These are phyloP conservation scores for Diorhabda carinulata DNA, from an alignment of 1,140 invertebrate genomes.

Conservation along the genomic window DNA sequence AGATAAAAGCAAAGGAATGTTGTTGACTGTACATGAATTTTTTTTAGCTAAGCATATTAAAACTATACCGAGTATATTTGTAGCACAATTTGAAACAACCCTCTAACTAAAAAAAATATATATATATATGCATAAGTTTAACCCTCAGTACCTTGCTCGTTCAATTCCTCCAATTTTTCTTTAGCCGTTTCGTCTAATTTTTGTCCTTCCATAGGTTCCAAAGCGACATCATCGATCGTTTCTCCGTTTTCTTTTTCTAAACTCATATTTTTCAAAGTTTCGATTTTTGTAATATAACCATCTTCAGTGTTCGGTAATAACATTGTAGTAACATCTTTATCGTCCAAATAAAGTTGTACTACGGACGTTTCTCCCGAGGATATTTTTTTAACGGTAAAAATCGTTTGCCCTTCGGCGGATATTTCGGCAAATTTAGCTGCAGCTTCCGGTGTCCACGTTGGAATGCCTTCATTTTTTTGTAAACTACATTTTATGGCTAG, in stretches of 20 bases:
- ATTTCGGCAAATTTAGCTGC: constrained; percentile 62
- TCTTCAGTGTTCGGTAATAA: constrained; percentile 46
- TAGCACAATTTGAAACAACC: no score
- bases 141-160: constrained; percentile 12
- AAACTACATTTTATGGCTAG: constrained; percentile 62
- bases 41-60: no score
- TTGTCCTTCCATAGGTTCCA: constrained; percentile 56
- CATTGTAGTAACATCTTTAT: constrained; percentile 58
- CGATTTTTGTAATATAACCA: constrained; percentile 41
- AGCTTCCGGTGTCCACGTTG: constrained; percentile 59
- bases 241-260: constrained; percentile 47
- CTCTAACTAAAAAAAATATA: no score
- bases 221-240: constrained; percentile 55
- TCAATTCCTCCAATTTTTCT: constrained; percentile 58
- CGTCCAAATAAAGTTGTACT: constrained; percentile 60
- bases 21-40: no score
- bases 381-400: constrained; percentile 60
- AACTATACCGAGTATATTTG: no score
- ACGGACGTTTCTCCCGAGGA: constrained; percentile 61
- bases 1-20: no score
- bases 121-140: neutral
- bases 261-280: constrained; percentile 37
- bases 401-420: constrained; percentile 59
- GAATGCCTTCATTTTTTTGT: constrained; percentile 56
- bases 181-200: constrained; percentile 59